phyloP scores from a whole-genome alignment of 2,113 vertebrate genomes.

The Girardinichthys multiradiatus region DNA sequence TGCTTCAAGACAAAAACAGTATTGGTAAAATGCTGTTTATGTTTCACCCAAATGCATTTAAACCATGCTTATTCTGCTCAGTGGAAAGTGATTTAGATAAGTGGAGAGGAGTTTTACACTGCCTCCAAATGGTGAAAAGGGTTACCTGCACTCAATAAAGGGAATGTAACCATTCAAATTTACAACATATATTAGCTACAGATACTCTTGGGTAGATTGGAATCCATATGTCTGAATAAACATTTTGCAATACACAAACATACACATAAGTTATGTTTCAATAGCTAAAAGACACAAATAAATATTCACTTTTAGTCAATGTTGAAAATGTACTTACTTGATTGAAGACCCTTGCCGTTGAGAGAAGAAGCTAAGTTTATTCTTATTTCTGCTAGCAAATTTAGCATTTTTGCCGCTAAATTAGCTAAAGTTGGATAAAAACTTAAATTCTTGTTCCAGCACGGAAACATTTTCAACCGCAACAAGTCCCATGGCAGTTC shows the following conservation, averaged over 20 bases:
- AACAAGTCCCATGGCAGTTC: no score
- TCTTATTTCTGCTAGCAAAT: not conserved
- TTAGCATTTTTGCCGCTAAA: not conserved
- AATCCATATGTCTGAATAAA: not conserved
- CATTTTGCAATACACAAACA: not conserved
- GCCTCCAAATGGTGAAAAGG: slow-evolving; percentile 43
- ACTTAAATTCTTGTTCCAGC: not conserved
- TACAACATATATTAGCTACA: not conserved
- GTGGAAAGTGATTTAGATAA: no score
- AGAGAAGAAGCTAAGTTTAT: not conserved
- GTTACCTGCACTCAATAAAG: slow-evolving; percentile 25
- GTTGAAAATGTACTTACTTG: not conserved
- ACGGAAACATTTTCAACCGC: no score
- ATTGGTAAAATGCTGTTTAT: not conserved
- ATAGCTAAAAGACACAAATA: no score
- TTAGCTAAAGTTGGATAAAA: not conserved
- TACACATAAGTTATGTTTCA: not conserved
- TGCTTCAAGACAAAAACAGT: not conserved
- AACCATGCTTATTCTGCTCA: not conserved
- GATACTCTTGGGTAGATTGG: not conserved
- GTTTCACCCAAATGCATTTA: not conserved
- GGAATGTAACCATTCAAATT: not conserved
- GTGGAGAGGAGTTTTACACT: slow-evolving; percentile 26
- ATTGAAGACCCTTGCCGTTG: not conserved
- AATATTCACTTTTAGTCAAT: not conserved